Evolutionary conservation across 1,140 invertebrate genomes (phyloP).

Genomic region (Heliconius hewitsoni): DNA sequence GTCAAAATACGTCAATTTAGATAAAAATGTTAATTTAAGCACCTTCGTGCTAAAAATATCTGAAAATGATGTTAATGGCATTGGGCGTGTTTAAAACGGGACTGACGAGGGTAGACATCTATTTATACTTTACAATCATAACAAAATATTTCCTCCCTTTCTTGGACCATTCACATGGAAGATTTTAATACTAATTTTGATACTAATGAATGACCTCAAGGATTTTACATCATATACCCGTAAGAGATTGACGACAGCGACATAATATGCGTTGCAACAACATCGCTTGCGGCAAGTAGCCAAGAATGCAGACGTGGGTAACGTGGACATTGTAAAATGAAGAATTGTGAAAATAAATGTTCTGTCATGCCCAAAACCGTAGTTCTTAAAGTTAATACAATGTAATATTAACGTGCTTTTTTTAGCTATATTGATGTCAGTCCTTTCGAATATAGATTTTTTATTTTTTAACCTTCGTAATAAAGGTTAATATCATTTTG

Average conservation of each 20-base stretch:
- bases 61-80: slow-evolving; percentile 58
- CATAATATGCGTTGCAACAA: slow-evolving; percentile 15
- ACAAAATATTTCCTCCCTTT: slow-evolving; percentile 43
- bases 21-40: neutral
- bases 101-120: slow-evolving; percentile 56
- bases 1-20: too few species aligned
- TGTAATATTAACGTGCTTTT: too few species aligned
- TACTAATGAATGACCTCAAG: slow-evolving; percentile 17
- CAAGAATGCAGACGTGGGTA: slow-evolving; percentile 30
- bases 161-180: slow-evolving; percentile 39
- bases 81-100: slow-evolving; percentile 64
- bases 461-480: too few species aligned
- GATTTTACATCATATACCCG: slow-evolving; percentile 32
- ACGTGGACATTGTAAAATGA: slow-evolving; percentile 7
- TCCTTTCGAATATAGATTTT: too few species aligned
- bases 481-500: too few species aligned
- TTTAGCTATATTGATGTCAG: too few species aligned
- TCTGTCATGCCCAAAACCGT: neutral
- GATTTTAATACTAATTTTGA: slow-evolving; percentile 12
- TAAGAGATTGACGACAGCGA: slow-evolving; percentile 21
- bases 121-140: slow-evolving; percentile 69
- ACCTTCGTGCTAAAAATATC: slow-evolving; percentile 53
- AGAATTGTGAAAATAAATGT: neutral
- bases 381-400: too few species aligned
- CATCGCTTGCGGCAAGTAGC: slow-evolving; percentile 28